Percentiles rank a stretch among this genome's conserved stretches.
These are phyloP conservation scores for Parauchenoglanis punctatus DNA, from an alignment of 2,797 vertebrate genomes.

Conservation along the genomic window DNA sequence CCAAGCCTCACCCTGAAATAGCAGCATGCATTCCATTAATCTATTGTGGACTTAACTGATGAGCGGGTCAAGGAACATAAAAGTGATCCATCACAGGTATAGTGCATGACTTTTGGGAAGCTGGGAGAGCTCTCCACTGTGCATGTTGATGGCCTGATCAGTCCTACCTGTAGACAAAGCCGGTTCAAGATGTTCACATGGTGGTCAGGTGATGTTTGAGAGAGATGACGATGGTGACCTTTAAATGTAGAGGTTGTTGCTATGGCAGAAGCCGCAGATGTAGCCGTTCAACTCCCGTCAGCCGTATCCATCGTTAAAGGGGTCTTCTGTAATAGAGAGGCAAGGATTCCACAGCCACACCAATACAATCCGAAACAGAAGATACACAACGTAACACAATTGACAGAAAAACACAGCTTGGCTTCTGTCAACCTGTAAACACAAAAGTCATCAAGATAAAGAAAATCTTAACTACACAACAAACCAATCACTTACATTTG, in stretches of 20 bases:
- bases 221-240: not conserved
- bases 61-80: not conserved
- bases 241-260: not conserved
- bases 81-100: not conserved
- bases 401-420: not conserved
- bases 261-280: not conserved
- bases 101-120: not conserved
- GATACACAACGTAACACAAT: not conserved
- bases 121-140: not conserved
- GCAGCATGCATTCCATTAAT: not conserved
- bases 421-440: not conserved
- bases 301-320: not conserved
- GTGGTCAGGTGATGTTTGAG: not conserved
- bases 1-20: not conserved
- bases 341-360: not conserved
- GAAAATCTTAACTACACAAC: not conserved
- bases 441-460: not conserved
- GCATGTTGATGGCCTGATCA: not conserved
- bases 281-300: not conserved
- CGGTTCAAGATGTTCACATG: not conserved
- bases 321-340: not conserved
- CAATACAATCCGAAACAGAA: not conserved
- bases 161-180: not conserved
- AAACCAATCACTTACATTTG: not conserved
- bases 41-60: not conserved